phyloP scores from a whole-genome alignment of 2,888 invertebrate species.

The Drosophila limbata region DNA sequence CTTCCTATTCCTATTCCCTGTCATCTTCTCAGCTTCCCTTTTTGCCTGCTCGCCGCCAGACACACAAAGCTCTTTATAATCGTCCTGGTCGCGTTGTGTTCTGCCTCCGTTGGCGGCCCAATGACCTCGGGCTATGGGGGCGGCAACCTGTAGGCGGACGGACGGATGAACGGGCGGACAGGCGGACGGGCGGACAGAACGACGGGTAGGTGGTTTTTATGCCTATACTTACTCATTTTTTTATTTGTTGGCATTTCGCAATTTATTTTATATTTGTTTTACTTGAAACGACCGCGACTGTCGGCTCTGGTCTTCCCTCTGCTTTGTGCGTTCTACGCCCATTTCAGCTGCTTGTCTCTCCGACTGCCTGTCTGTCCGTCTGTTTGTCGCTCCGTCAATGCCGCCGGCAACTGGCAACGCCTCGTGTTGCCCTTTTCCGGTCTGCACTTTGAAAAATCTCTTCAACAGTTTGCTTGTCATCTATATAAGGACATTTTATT shows the following conservation, averaged over 20 bases:
- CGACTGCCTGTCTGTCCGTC: constrained; percentile 26
- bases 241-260: constrained; percentile 74
- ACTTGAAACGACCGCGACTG: constrained; percentile 42
- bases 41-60: constrained; percentile 39
- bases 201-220: constrained; percentile 34
- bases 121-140: constrained; percentile 38
- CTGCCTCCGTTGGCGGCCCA: constrained; percentile 24
- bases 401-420: constrained; percentile 45
- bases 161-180: constrained; percentile 16
- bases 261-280: constrained; percentile 73
- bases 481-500: constrained; percentile 6
- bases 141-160: constrained; percentile 39
- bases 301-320: constrained; percentile 22
- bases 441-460: constrained; percentile 58
- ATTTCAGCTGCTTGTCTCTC: constrained; percentile 38
- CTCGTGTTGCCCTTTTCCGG: constrained; percentile 62
- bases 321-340: constrained; percentile 25
- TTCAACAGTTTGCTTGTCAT: constrained; percentile 20
- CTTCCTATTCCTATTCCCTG: background rate
- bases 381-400: constrained; percentile 53
- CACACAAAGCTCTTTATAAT: constrained; percentile 74
- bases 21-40: background rate
- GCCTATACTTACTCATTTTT: constrained; percentile 59
- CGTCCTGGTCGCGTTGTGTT: constrained; percentile 43
- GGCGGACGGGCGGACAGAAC: background rate